Evolutionary conservation across 2,888 invertebrate genomes (phyloP).

Genomic region (Gonocerus acuteangulatus): DNA sequence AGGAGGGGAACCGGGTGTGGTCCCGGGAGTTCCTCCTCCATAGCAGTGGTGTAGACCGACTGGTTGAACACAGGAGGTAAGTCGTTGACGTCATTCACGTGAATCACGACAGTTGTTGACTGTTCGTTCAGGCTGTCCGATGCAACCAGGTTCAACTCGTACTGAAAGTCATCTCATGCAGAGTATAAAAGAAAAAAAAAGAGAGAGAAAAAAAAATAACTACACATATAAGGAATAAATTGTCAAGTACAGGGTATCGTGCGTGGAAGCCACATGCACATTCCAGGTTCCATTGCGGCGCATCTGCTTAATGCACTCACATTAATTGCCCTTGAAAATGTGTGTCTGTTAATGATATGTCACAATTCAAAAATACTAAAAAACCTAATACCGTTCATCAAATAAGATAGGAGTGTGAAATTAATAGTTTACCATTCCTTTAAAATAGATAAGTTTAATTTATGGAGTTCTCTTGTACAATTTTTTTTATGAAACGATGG

Average conservation of each 20-base stretch:
- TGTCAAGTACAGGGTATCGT: neutral
- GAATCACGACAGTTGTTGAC: conserved; percentile 71
- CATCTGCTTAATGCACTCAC: too few species aligned
- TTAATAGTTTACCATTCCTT: too few species aligned
- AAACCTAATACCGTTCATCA: too few species aligned
- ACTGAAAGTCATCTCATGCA: conserved; percentile 57
- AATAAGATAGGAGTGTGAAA: too few species aligned
- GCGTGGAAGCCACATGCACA: conserved; percentile 13
- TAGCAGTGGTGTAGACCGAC: conserved; percentile 61
- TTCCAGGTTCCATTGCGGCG: neutral
- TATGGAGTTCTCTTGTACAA: too few species aligned
- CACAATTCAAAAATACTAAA: too few species aligned
- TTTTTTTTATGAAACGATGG: too few species aligned
- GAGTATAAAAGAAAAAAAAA: conserved; percentile 37
- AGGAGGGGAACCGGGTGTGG: conserved; percentile 62
- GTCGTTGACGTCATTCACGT: conserved; percentile 81
- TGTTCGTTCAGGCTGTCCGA: conserved; percentile 86
- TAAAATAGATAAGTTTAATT: too few species aligned
- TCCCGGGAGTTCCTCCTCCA: conserved; percentile 66
- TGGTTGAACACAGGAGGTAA: conserved; percentile 73
- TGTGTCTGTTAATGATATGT: too few species aligned
- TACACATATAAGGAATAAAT: conserved; percentile 19
- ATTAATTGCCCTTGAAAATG: too few species aligned
- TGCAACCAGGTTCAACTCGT: conserved; percentile 79
- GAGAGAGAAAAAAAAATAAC: neutral